Percentiles rank a stretch among this genome's conserved stretches.
These are phyloP conservation scores for Drosophila carrolli DNA, from an alignment of 1,140 invertebrate species.

Conservation along the genomic window DNA sequence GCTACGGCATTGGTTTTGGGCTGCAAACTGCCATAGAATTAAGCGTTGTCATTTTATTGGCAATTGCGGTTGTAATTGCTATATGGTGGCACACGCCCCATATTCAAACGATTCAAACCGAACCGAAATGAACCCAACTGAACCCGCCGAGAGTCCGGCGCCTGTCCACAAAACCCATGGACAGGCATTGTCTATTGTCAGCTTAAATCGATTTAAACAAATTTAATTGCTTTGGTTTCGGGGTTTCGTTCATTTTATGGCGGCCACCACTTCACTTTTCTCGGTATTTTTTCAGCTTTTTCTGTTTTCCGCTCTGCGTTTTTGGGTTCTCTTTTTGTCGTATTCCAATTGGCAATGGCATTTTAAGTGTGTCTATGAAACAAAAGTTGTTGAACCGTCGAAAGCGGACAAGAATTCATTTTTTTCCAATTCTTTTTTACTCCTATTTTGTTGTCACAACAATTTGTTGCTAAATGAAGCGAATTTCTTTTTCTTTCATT, in stretches of 20 bases:
- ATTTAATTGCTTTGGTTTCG: constrained; percentile 77
- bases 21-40: constrained; percentile 56
- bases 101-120: neutral
- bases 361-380: constrained; percentile 71
- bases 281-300: constrained; percentile 6
- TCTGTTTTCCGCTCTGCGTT: constrained; percentile 22
- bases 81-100: constrained; percentile 45
- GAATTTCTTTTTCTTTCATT: constrained; percentile 46
- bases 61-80: constrained; percentile 80
- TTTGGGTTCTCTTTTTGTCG: constrained; percentile 16
- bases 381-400: constrained; percentile 75
- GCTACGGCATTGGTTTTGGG: constrained; percentile 5
- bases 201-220: constrained; percentile 80
- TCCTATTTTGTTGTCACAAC: constrained; percentile 61
- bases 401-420: constrained; percentile 52
- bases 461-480: constrained; percentile 79
- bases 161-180: neutral
- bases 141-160: constrained; percentile 3
- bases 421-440: neutral
- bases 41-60: constrained; percentile 75
- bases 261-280: constrained; percentile 10
- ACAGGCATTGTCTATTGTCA: constrained; percentile 63
- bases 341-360: constrained; percentile 70
- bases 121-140: constrained; percentile 24
- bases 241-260: constrained; percentile 28